Evolutionary conservation across 1,140 invertebrate species (phyloP).

Genomic region (Oedothorax gibbosus): DNA sequence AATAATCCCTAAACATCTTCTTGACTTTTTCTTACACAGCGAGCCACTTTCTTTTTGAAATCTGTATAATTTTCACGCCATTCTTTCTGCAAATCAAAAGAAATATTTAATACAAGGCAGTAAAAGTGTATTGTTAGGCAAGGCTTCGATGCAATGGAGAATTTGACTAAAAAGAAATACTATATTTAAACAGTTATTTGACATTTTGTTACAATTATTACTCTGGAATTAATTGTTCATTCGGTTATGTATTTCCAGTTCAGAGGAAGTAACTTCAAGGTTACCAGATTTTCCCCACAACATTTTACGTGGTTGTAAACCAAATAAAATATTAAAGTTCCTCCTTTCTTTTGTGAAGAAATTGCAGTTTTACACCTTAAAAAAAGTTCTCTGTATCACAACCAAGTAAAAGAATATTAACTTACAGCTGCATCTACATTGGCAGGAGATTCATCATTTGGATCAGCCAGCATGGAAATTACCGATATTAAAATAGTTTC

Average conservation of each 20-base stretch:
- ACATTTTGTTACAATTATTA: too few relatives aligned
- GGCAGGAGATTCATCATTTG: conserved; percentile 99
- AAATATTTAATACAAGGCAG: not conserved
- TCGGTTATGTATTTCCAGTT: too few relatives aligned
- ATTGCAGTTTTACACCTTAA: not conserved
- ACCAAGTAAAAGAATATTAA: conserved; percentile 64
- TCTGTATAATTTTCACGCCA: conserved; percentile 97
- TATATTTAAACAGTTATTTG: too few relatives aligned
- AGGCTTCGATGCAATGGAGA: not conserved
- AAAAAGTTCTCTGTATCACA: conserved; percentile 35
- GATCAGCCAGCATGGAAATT: conserved; percentile 99
- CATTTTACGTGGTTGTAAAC: not conserved
- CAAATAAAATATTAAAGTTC: not conserved
- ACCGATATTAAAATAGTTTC: conserved; percentile 99
- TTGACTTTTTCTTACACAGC: conserved; percentile 98
- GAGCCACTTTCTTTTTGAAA: conserved; percentile 97
- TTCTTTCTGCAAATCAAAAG: conserved; percentile 86
- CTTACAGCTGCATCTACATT: conserved; percentile 99
- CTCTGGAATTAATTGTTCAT: too few relatives aligned
- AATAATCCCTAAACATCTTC: conserved; percentile 74
- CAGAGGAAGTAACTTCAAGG: too few relatives aligned
- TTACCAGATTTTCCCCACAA: not conserved
- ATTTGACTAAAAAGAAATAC: too few relatives aligned
- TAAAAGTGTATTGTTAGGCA: not conserved
- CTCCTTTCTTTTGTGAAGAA: not conserved